Base-by-base conservation (phyloP, 2,113 vertebrate genomes). In the Laticauda laticaudata region DNA sequence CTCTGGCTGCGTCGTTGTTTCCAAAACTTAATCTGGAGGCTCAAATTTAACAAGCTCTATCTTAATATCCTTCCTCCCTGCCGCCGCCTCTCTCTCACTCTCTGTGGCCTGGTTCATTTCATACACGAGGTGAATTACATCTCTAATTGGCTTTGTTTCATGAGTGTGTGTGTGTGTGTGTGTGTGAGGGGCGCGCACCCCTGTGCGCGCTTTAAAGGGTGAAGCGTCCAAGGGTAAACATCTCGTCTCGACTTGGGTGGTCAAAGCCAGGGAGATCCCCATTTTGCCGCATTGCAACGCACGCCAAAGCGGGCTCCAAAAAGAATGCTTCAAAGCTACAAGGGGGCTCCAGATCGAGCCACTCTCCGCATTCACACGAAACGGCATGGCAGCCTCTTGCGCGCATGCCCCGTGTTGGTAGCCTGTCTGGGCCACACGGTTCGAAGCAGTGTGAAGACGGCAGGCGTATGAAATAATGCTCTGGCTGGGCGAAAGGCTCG, bases 61-160 rank as follows among this genome's bases (percentile, higher is more conserved):
- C 96, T 97, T 97, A 97, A 97, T 97, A 96, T 97, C 53, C 26
- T 11, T 56, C 39, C 34, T 54, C 45, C 87, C 0, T 24, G 45
- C 29, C 45, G 34, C 75, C 34, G 18, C 34, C 75, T 8, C 75
- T 21, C 88, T n/a, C 95, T 93, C 96, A 97, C 96, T 95, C 95
- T 96, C 98, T 98, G 97, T 98, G 96, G 97, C 97, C 97, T 97
- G 95, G 93, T 96, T 96, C 89, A 96, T 95, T 97, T 96, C 94
- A 95, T 96, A 96, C 95, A 94, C 92, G 96, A 97, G 97, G 97
- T 97, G 94, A 97, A 97, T 98, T 98, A 97, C 97, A 96, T 97
- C 97, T 98, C 97, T 98, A 98, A 98, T 97, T 98, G 97, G 97
- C 96, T 97, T 97, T 97, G 97, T 98, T 98, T 98, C 97, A 97